These are phyloP conservation scores for Nephrotoma guestfalica DNA, from an alignment of 2,888 invertebrate genomes.

Conservation along the genomic window DNA sequence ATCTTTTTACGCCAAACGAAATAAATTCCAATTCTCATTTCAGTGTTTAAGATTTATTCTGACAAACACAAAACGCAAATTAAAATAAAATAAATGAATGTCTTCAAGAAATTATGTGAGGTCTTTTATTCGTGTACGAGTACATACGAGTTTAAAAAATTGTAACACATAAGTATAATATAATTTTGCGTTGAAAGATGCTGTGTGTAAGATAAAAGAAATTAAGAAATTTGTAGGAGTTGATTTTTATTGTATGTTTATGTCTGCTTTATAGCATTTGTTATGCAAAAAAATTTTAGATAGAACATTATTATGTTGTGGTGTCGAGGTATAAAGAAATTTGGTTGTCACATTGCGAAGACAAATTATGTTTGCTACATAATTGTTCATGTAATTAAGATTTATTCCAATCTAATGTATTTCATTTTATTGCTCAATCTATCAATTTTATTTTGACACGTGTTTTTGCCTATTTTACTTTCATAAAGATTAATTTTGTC, in stretches of 20 bases:
- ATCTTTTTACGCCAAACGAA: background rate
- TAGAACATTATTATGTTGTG: background rate
- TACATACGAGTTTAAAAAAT: background rate
- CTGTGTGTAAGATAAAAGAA: background rate
- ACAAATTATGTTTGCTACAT: background rate
- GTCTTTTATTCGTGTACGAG: background rate
- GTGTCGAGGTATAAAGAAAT: background rate
- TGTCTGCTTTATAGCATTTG: background rate
- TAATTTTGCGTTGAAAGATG: background rate
- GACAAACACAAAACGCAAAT: background rate
- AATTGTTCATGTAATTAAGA: background rate
- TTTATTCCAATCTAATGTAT: background rate
- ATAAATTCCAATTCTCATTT: background rate
- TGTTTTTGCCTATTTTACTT: no score
- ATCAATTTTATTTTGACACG: no score
- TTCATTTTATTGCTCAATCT: background rate
- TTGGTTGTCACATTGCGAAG: background rate
- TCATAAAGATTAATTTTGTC: no score
- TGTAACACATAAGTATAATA: background rate
- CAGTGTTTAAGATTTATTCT: background rate
- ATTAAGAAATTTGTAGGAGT: background rate
- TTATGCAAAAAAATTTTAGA: background rate
- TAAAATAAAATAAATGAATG: background rate
- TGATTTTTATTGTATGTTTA: background rate
- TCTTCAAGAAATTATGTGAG: background rate